phyloP scores from a whole-genome alignment of 2,888 invertebrate species.

The Parnassius mnemosyne region DNA sequence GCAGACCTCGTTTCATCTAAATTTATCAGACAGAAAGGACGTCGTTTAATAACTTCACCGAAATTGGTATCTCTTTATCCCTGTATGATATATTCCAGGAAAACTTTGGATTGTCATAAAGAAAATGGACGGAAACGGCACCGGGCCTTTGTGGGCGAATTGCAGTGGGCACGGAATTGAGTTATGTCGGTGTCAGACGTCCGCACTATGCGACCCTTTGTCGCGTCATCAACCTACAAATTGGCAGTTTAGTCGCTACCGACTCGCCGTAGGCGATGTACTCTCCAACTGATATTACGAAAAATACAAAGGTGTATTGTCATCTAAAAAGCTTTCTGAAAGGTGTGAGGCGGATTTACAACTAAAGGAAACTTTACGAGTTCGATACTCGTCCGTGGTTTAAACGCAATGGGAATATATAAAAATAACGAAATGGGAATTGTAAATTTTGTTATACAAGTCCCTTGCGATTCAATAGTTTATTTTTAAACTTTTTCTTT shows the following conservation, averaged over 20 bases:
- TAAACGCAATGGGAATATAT: too few relatives aligned
- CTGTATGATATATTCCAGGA: constrained; percentile 21
- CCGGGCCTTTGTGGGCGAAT: constrained; percentile 51
- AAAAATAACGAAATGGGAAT: too few relatives aligned
- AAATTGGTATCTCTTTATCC: constrained; percentile 22
- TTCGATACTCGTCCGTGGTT: too few relatives aligned
- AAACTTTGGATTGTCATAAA: constrained; percentile 24
- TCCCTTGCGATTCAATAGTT: too few relatives aligned
- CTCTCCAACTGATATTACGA: constrained; percentile 29
- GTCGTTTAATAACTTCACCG: constrained; percentile 23
- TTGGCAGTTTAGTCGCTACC: constrained; percentile 57
- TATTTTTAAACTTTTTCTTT: too few relatives aligned
- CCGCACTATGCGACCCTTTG: constrained; percentile 56
- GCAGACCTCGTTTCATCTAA: constrained; percentile 12
- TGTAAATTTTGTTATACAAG: too few relatives aligned
- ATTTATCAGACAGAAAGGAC: constrained; percentile 14
- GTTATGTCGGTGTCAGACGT: constrained; percentile 47
- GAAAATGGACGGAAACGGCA: constrained; percentile 39
- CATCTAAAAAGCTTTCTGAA: constrained; percentile 1
- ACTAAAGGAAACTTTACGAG: background rate
- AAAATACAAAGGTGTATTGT: constrained; percentile 27
- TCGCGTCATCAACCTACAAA: constrained; percentile 70
- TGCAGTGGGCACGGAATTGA: constrained; percentile 51
- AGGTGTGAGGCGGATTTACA: background rate
- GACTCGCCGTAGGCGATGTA: constrained; percentile 38